phyloP scores from a whole-genome alignment of 2,113 vertebrate genomes.

The Chascanopsetta lugubris region DNA sequence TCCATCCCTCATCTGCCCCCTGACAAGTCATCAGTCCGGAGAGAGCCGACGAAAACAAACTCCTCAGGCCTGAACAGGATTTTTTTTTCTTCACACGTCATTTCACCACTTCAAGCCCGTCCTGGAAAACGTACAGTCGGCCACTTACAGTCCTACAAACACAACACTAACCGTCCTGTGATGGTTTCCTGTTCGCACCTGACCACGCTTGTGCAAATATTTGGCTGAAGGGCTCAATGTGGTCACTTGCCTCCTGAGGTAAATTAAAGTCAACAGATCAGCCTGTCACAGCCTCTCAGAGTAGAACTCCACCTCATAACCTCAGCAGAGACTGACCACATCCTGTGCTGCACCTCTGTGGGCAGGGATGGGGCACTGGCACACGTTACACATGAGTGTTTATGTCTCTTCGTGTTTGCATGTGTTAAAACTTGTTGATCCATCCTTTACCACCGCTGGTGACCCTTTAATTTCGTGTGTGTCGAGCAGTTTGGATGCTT shows the following conservation, averaged over 20 bases:
- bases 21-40: conserved; percentile 26
- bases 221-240: conserved; percentile 49
- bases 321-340: conserved; percentile 15
- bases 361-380: background rate
- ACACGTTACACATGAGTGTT: background rate
- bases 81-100: conserved; percentile 35
- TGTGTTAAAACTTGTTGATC: background rate
- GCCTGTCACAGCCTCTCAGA: conserved; percentile 49
- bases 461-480: background rate
- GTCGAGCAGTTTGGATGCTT: background rate
- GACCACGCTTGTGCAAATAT: conserved; percentile 69
- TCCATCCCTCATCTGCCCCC: conserved; percentile 1
- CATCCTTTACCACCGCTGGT: background rate
- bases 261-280: conserved; percentile 70
- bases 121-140: conserved; percentile 9
- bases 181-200: conserved; percentile 58
- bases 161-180: conserved; percentile 21
- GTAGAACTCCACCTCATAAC: conserved; percentile 44
- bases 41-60: conserved; percentile 18
- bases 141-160: conserved; percentile 27
- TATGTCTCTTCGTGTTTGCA: conserved; percentile 1
- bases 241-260: conserved; percentile 61
- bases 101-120: conserved; percentile 24
- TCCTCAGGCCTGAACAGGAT: too few species aligned
- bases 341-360: conserved; percentile 1